phyloP scores from a whole-genome alignment of 2,113 vertebrate genomes.

The Cyprinodon brontotheroides region DNA sequence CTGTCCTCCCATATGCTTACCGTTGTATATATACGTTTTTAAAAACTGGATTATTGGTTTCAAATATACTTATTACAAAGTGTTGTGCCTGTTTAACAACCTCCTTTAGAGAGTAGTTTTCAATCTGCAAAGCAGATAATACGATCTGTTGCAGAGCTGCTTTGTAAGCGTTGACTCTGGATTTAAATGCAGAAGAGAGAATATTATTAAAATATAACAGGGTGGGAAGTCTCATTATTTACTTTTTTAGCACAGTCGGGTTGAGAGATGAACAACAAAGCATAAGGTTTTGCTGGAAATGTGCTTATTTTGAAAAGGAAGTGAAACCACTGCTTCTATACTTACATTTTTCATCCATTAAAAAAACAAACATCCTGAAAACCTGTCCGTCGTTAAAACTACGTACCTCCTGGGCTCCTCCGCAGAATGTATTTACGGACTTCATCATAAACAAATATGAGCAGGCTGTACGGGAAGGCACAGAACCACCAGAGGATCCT shows the following conservation, averaged over 20 bases:
- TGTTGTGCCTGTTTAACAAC: not conserved
- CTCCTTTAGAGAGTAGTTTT: not conserved
- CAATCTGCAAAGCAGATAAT: not conserved
- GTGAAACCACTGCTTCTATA: constrained; percentile 4
- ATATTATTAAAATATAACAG: no score
- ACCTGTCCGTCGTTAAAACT: constrained; percentile 46
- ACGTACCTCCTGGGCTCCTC: constrained; percentile 79
- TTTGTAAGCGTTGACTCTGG: not conserved
- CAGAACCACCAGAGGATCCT: constrained; percentile 83
- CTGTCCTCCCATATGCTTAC: not conserved
- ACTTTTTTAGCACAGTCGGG: not conserved
- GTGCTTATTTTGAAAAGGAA: constrained; percentile 12
- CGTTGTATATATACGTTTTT: not conserved
- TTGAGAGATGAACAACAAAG: not conserved
- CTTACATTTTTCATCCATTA: constrained; percentile 38
- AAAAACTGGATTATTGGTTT: not conserved
- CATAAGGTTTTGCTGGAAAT: constrained; percentile 13
- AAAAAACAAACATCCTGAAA: constrained; percentile 48
- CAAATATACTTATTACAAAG: not conserved
- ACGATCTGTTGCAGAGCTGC: not conserved
- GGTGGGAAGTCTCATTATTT: not conserved
- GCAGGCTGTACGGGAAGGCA: constrained; percentile 80
- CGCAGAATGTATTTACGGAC: constrained; percentile 81
- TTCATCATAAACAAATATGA: constrained; percentile 85
- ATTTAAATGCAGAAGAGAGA: constrained; percentile 23